Evolutionary conservation across 2,797 vertebrate species (phyloP), one percentile per base, ranked within the genome.

Genomic region (Amphiprion clarkii): DNA sequence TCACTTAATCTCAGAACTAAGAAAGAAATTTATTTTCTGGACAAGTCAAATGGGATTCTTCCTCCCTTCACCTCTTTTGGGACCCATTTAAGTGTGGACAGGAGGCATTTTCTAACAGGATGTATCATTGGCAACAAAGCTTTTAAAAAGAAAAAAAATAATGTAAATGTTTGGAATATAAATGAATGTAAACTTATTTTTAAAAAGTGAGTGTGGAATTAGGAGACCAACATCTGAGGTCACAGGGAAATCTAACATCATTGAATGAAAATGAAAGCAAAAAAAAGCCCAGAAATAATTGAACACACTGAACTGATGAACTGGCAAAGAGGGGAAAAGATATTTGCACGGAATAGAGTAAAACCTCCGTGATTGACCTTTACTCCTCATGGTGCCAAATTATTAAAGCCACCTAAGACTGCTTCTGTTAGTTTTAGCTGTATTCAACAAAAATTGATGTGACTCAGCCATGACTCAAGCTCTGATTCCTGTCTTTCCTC

Each of bases 1-100:
- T 42, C 57, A 74, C 70, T 88, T 74, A 74, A 86, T 80, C 79
- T 55, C 67, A 67, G 68, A 79, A 61, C 51, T 39, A 54, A 58
- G 49, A 65, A 71, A 65, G 0, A 40, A 51, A 11, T 62, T 69
- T 67, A 54, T 76, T 71, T 67, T 74, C 13, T 27, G 19, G 46
- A 74, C 81, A 63, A 75, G 66, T 61, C 63, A 51, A 83, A 84
- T 52, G 66, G 64, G 67, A 53, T 51, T 64, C 27, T 64, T 27
- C 17, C 2, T 42, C 1, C 29, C 16, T 16, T 71, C 13, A 64
- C 36, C 63, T 71, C 67, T 75, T 68, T 27, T 55, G 51, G 71
- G 64, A 72, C 23, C 60, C 58, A 54, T 75, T 86, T 67, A 76
- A 78, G 82, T 5, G 6, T 58, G 1, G 53, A 60, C 44, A 68